These are phyloP conservation scores for Gallinago undulata DNA, from an alignment of 2,113 vertebrate genomes.

Conservation along the genomic window DNA sequence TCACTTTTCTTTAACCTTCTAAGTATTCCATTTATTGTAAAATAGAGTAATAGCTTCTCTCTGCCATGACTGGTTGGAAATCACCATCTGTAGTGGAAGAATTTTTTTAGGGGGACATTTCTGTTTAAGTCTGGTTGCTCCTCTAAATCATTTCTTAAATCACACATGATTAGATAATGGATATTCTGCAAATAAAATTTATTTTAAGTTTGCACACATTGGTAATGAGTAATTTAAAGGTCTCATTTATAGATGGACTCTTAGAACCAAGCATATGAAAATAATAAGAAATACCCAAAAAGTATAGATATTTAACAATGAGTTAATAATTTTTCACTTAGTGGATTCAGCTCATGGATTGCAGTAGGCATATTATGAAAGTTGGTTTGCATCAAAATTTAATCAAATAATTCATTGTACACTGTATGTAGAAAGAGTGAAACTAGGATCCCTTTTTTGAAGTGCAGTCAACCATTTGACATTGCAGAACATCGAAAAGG, in stretches of 20 bases:
- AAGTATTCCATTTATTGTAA: neutral
- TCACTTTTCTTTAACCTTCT: constrained; percentile 24
- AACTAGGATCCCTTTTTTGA: neutral
- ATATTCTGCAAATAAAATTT: neutral
- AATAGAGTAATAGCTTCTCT: neutral
- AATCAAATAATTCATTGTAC: neutral
- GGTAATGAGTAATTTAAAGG: neutral
- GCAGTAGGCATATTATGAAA: neutral
- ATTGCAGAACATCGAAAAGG: neutral
- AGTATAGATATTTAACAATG: neutral
- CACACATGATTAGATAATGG: neutral
- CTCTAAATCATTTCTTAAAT: neutral
- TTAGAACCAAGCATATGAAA: neutral
- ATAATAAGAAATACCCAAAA: neutral
- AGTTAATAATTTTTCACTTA: neutral
- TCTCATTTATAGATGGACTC: neutral
- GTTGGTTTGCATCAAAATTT: neutral
- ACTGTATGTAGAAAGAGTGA: neutral
- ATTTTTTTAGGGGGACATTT: neutral
- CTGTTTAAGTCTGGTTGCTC: neutral
- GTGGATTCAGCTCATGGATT: neutral
- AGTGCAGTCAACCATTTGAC: neutral
- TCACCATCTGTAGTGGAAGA: neutral
- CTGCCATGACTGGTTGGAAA: neutral
- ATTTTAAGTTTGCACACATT: neutral